phyloP scores from a whole-genome alignment of 2,113 vertebrate species.

The Microcebus lehilahytsara region DNA sequence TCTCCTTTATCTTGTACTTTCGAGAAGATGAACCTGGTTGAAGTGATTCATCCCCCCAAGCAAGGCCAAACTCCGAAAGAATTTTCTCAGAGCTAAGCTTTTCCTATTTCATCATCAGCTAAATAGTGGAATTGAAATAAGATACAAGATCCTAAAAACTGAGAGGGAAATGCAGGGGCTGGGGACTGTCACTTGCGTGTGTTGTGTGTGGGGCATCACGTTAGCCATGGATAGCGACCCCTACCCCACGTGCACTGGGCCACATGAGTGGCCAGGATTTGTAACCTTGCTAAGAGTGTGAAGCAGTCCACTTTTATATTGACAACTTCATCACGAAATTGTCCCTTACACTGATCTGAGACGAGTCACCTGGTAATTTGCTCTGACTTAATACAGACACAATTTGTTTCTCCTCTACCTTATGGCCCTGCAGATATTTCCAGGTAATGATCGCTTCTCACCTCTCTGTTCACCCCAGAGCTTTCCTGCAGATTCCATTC shows the following conservation, averaged over 20 bases:
- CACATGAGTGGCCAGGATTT: not conserved
- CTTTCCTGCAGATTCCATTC: too few relatives aligned
- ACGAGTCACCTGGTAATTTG: not conserved
- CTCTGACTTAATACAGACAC: not conserved
- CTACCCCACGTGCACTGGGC: fast-evolving
- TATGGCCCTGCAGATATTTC: too few relatives aligned
- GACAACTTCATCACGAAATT: not conserved
- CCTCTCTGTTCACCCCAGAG: not conserved
- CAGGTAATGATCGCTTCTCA: not conserved
- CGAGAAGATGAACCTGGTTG: not conserved
- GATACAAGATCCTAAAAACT: not conserved
- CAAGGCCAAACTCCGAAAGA: not conserved
- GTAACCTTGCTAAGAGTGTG: not conserved
- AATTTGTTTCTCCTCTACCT: not conserved
- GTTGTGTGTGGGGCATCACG: too few relatives aligned
- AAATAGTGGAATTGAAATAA: fast-evolving
- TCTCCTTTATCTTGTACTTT: not conserved
- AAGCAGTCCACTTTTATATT: not conserved
- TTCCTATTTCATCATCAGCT: not conserved
- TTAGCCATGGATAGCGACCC: fast-evolving
- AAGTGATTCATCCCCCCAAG: not conserved
- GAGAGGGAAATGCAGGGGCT: too few relatives aligned
- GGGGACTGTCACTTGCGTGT: not conserved
- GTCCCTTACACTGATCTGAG: not conserved
- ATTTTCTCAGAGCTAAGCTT: not conserved